Evolutionary conservation across 30 jellyfish, hydroid and myxozoan genomes (phyloP), one percentile per base, ranked within the genome.

Genomic region (Turritopsis rubra): DNA sequence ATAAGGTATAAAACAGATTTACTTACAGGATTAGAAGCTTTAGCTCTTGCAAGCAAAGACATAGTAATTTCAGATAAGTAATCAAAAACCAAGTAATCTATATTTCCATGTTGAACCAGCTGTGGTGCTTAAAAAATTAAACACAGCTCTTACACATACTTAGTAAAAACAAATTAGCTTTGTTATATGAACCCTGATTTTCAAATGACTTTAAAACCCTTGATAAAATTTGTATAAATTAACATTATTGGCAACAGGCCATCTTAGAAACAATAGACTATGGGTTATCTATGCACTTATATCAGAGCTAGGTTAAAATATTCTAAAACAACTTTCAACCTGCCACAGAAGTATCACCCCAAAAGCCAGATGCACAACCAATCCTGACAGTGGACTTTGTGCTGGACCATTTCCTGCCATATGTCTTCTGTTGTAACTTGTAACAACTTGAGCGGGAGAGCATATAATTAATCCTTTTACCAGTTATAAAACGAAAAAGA

Each of bases 341-440:
- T 74, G 97, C 93, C 29, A 83, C 88, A 0, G 94, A 82, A 29
- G 97, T 90, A 79, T 90, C 97, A 7, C 97, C 97, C 97, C 97
- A 90, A 71, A 90, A 90, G 27, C 97, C 97, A 28, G 97, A 90
- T 17, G 97, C 97, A 83, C 97, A 90, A 16, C 97, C 97, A 52
- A 90, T 87, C 52, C 95, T 84, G 16, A 90, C 72, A 30, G 88
- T 71, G 23, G 82, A 71, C 1, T 83, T 52, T 72, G 26, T 27
- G 19, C 30, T 68, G 77, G 77, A 0, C 28, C 16, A 68, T n/a
- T 23, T 68, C 19, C 77, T 28, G 76, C 13, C 13, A 41, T 41
- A 41, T 41, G 5, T 5, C 13, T 41, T 5, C 13, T 41, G 5
- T 13, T 41, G 60, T 41, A 5, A 5, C 5, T 41, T 41, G 60